A percentile compares a stretch with the other conserved stretches of the same genome.
phyloP scores from a whole-genome alignment of 2,888 invertebrate species.

The Hydrotaea diabolus region DNA sequence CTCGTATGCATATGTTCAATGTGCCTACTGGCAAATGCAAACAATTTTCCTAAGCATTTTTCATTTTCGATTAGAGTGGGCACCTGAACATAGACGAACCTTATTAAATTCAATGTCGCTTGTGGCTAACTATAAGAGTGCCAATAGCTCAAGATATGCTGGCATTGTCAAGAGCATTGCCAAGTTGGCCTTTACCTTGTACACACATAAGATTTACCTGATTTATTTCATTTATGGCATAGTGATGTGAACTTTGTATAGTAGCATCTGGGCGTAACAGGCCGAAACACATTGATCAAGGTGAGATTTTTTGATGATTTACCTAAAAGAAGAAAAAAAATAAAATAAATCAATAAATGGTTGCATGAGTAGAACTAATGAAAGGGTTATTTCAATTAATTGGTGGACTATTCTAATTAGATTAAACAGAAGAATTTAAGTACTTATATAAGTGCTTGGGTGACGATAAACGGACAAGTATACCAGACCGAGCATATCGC shows the following conservation, averaged over 20 bases:
- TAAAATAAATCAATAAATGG: conserved; percentile 8
- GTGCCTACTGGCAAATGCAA: neutral
- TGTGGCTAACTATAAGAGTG: conserved; percentile 27
- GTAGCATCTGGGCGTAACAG: neutral
- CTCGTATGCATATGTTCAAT: too few species aligned
- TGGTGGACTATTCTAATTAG: too few species aligned
- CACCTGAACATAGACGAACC: neutral
- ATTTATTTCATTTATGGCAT: too few species aligned
- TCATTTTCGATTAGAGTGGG: neutral
- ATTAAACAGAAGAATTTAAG: too few species aligned
- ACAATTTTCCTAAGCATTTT: neutral
- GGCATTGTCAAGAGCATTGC: conserved; percentile 29
- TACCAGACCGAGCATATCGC: too few species aligned
- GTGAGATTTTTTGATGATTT: neutral
- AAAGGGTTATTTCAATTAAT: too few species aligned
- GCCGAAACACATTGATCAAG: neutral
- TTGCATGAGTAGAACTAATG: neutral
- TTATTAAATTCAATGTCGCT: conserved; percentile 55
- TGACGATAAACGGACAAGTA: too few species aligned
- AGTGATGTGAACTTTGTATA: neutral
- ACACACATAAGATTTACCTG: neutral
- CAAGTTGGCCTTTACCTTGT: conserved; percentile 55
- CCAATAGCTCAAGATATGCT: conserved; percentile 25
- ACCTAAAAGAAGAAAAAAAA: conserved; percentile 21
- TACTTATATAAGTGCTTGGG: too few species aligned